Evolutionary conservation across 2,113 vertebrate species (phyloP).

Genomic region (Delphinus delphis): DNA sequence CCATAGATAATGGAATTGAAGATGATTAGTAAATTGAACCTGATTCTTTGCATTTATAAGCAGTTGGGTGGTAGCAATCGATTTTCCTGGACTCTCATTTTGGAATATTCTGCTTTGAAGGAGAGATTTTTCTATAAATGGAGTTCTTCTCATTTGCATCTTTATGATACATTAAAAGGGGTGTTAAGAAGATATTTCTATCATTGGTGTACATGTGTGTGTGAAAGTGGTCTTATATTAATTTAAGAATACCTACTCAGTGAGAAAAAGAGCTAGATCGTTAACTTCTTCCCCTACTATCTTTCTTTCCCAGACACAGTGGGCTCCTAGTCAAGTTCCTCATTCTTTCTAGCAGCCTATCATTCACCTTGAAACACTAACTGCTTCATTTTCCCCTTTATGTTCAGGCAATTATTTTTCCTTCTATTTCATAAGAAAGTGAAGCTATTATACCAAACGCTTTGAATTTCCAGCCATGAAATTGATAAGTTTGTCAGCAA

Average conservation of each 20-base stretch:
- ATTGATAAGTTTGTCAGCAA: neutral
- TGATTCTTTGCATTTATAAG: constrained; percentile 30
- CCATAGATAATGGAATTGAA: neutral
- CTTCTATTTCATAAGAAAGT: constrained; percentile 23
- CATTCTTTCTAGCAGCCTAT: neutral
- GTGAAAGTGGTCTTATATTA: neutral
- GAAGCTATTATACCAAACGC: neutral
- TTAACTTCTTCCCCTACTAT: neutral
- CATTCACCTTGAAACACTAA: neutral
- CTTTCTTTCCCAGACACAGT: neutral
- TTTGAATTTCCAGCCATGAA: neutral
- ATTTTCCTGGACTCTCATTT: neutral
- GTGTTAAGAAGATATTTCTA: neutral
- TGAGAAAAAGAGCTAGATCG: neutral
- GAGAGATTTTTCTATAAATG: neutral
- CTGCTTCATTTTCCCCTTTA: neutral
- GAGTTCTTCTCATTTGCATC: neutral
- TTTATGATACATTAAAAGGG: neutral
- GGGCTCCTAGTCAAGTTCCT: neutral
- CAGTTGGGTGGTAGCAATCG: neutral
- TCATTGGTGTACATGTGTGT: neutral
- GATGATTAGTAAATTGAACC: constrained; percentile 29
- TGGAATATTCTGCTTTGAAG: neutral
- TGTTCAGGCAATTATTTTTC: neutral
- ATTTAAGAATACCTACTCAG: neutral